These are phyloP conservation scores for Chaunax sp. DNA, from an alignment of 2,797 vertebrate genomes.

Conservation along the genomic window DNA sequence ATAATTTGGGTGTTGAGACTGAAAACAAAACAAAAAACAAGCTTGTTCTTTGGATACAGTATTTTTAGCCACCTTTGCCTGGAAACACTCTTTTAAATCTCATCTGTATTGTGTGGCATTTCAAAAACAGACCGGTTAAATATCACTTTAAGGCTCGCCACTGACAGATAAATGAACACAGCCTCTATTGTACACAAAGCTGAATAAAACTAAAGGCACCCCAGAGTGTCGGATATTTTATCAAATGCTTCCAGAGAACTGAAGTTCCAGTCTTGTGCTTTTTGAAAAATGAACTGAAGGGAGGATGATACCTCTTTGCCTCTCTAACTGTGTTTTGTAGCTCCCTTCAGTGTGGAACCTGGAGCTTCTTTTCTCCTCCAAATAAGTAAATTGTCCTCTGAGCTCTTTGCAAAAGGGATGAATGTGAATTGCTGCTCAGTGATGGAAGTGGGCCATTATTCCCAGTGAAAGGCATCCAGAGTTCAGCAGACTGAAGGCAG, in stretches of 20 bases:
- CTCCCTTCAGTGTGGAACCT: not conserved
- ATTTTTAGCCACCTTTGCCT: not conserved
- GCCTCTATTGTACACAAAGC: conserved; percentile 9
- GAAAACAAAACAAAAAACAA: no score
- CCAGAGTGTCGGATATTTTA: conserved; percentile 11
- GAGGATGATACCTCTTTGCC: conserved; percentile 6
- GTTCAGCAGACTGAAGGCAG: conserved; percentile 6
- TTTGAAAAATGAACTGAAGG: conserved; percentile 33
- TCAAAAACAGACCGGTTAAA: not conserved
- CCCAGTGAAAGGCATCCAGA: conserved; percentile 3
- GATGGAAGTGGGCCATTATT: conserved; percentile 30
- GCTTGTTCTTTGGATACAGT: no score
- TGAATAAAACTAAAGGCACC: conserved; percentile 26
- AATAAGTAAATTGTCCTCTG: conserved; percentile 29
- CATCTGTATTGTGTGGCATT: conserved; percentile 13
- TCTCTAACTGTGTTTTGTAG: conserved; percentile 25
- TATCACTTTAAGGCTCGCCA: conserved; percentile 12
- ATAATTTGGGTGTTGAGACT: not conserved
- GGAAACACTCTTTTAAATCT: conserved; percentile 8
- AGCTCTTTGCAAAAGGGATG: conserved; percentile 27
- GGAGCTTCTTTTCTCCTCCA: conserved; percentile 11
- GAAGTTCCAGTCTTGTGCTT: conserved; percentile 14
- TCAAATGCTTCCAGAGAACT: conserved; percentile 17
- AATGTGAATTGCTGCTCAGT: conserved; percentile 29
- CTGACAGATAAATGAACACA: conserved; percentile 15